Conservation (phyloP, 35 echinoderm and acorn worm genomes). For the Apostichopus californicus region DNA sequence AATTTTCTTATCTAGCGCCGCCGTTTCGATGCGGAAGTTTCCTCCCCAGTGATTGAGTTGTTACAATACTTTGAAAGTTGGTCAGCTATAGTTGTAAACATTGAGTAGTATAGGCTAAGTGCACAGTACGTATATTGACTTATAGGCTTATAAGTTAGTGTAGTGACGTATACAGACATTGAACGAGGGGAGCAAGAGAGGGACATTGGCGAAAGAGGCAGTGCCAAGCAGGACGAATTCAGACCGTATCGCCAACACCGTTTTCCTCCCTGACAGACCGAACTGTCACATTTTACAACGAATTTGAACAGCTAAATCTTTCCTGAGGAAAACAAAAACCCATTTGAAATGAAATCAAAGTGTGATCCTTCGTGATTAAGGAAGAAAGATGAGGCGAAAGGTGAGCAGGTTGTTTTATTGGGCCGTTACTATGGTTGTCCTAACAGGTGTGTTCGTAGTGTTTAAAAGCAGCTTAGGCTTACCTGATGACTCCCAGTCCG, state of each 20-base stretch:
- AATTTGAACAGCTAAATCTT: neutral
- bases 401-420: constrained; percentile 25
- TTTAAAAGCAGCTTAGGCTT: neutral
- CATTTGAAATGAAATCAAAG: constrained; percentile 11
- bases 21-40: constrained; percentile 13
- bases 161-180: neutral
- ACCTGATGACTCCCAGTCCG: too few species aligned
- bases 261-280: neutral
- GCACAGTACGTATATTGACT: neutral
- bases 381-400: constrained; percentile 47
- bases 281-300: neutral
- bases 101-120: neutral
- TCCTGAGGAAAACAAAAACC: neutral
- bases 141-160: neutral
- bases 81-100: neutral
- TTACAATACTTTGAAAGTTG: neutral
- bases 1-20: constrained; percentile 3
- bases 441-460: constrained; percentile 45
- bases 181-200: neutral
- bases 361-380: neutral
- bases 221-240: neutral
- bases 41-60: neutral
- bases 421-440: constrained; percentile 9
- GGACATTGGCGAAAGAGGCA: neutral
- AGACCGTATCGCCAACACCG: neutral